Base-by-base conservation (phyloP, 2,113 vertebrate species). In the Nibea albiflora region DNA sequence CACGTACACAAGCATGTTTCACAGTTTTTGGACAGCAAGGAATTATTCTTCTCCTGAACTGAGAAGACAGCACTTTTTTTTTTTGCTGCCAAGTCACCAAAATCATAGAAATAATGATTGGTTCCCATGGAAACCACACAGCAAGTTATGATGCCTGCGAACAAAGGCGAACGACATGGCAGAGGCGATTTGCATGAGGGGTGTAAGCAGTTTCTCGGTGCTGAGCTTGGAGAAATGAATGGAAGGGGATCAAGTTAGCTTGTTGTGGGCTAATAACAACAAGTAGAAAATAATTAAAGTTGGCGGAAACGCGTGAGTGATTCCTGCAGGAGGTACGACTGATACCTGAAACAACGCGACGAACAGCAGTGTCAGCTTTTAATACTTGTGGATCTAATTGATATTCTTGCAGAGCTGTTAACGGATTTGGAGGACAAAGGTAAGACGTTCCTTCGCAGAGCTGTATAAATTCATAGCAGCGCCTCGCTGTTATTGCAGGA, bases 61-160 rank as follows among this genome's bases (percentile, higher is more conserved):
- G 46, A 65, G n/a, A 72, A 73, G 52, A 50, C 26, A 11, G 35
- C 76, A 73, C 17, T 65, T 68, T 88, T 39, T 39, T 39, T 78
- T 75, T 58, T 53, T 79, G 52, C 66, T 64, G 88, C 77, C 74
- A 87, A 87, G 75, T 89, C 82, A 80, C 65, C 20, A 64, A 87
- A 89, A 85, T 83, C 35, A 86, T 64, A 77, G 77, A 83, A 92
- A 69, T 78, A 86, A 84, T 80, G 79, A 85, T 74, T 71, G 64
- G 89, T 88, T 86, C 47, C 80, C 81, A 91, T 88, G 81, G 85
- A 66, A 85, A 88, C 90, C 19, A 14, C 53, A 77, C 47, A 68
- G 54, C 39, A 64, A 80, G 61, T 73, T 83, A 64, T 76, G 80
- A 26, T 19, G 70, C 61, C 62, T 22, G 39, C 57, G 60, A 77